Base-by-base conservation (phyloP, 1,140 invertebrate genomes). In the Callitettix versicolor region DNA sequence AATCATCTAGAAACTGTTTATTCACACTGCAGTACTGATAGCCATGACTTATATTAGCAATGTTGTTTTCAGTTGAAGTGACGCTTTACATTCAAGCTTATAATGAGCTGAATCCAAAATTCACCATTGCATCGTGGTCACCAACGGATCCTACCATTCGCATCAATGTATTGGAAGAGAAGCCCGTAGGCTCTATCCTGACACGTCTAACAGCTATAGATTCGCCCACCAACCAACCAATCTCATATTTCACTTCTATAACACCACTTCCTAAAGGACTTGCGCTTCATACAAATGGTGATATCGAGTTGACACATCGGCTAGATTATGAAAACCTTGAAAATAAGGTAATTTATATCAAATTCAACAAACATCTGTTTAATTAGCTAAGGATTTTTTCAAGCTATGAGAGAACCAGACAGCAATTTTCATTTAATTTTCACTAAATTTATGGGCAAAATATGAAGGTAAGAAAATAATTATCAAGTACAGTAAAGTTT, bases 81-180 rank as follows among this genome's bases (percentile, higher is more conserved):
- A 87, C 86, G 0, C 73, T 90, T 6, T 90, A 88, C 63, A 79
- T 90, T 7, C 84, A 88, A 69, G 84, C 85, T 1, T 86, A 83
- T 63, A 81, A 80, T 59, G 85, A 87, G 56, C 81, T 83, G 55
- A 86, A 86, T 69, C 87, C 87, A 0, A 77, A 84, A 3, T 90
- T 91, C 56, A 80, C 76, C 0, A 82, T 85, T 56, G 55, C 74
- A 2, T 80, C 80, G 9, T 85, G 83, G 83, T 79, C 76, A 1
- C 76, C 72, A 15, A 77, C 76, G 3, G 79, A 82, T 60, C 84
- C 81, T 0, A 71, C 79, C 1, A 81, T 88, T 22, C 73, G 78
- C 49, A 72, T 86, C 0, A 76, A 75, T 24, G 73, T 89, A 5
- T 80, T 82, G 41, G 87, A 91, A 69, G 86, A 90, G 65, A 80